Conservation (phyloP, 2,888 invertebrate genomes). For the Philaethria dido region DNA sequence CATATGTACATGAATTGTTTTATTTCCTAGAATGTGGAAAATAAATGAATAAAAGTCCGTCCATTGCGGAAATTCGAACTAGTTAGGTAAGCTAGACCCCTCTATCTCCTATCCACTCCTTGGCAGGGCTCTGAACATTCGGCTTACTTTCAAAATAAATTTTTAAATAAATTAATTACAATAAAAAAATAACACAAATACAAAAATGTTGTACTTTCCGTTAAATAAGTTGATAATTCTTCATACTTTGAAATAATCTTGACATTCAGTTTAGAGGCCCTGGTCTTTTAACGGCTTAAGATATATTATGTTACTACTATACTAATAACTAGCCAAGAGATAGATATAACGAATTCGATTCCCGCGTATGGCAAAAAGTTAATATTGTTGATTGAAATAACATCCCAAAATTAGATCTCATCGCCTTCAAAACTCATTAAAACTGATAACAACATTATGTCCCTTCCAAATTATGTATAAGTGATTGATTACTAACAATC, state of each 20-base stretch:
- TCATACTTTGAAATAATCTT: neutral
- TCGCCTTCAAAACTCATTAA: no score
- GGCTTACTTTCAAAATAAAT: neutral
- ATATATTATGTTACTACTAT: slow-evolving; percentile 5
- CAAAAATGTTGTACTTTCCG: neutral
- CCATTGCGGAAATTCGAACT: slow-evolving; percentile 69
- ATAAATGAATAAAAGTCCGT: slow-evolving; percentile 73
- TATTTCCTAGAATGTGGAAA: slow-evolving; percentile 64
- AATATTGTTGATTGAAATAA: no score
- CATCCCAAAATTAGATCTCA: no score
- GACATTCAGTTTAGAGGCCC: slow-evolving; percentile 18
- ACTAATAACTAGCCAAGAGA: no score
- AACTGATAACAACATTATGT: no score
- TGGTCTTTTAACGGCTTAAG: slow-evolving; percentile 11
- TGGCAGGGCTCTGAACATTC: slow-evolving; percentile 21
- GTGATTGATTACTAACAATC: no score
- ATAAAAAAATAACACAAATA: neutral
- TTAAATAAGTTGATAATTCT: neutral
- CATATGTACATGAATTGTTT: slow-evolving; percentile 53
- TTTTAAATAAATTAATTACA: neutral
- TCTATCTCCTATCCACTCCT: slow-evolving; percentile 30
- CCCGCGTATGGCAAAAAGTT: no score
- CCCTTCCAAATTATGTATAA: no score
- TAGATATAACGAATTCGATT: no score
- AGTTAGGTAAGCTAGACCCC: slow-evolving; percentile 65